Evolutionary conservation across 2,888 invertebrate genomes (phyloP), one percentile per base, ranked within the genome.

Genomic region (Caenorhabditis imperialis): DNA sequence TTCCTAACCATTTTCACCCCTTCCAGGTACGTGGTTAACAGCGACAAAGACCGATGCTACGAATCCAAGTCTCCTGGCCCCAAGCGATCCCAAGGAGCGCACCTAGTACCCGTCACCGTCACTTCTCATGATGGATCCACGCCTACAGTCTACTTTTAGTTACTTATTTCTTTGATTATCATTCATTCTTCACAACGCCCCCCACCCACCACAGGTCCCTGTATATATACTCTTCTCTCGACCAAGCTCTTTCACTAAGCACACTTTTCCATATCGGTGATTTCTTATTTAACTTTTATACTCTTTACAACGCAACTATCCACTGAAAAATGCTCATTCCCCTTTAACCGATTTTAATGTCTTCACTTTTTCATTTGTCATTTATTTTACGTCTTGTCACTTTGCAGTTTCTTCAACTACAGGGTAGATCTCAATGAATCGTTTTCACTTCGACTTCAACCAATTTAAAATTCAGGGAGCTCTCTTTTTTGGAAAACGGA

Each of bases 61-160:
- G 80, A 80, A 40, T 53, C 74, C 10, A 81, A 79, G 44, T 79
- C 79, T 0, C 81, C 81, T 2, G 79, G 73, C 14, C 81, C 81
- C 5, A 77, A 77, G 51, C 40, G 81, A 54, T 72, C 81, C 1
- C 77, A 77, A 53, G 81, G 81, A 6, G 83, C 83, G 10, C 82
- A 81, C 44, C 67, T 83, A 40, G 83, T 83, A 2, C 83, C 83
- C 6, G 81, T 83, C 2, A 83, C 82, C 4, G 83, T 83, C 4
- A 74, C 81, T 14, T 78, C 75, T n/a, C 76, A 73, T 8, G 81
- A 80, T 45, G 83, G 83, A 4, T 76, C 83, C 5, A 58, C 75
- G 7, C 83, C 83, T 33, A 83, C 83, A 12, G 82, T 83, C 22
- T 83, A 82, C 47, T 83, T 83, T 47, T 83, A 75, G 77, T 4